A percentile compares a stretch with the other conserved stretches of the same genome.
These are phyloP conservation scores for Nesogale talazaci DNA, from an alignment of 2,113 vertebrate species.

Conservation along the genomic window DNA sequence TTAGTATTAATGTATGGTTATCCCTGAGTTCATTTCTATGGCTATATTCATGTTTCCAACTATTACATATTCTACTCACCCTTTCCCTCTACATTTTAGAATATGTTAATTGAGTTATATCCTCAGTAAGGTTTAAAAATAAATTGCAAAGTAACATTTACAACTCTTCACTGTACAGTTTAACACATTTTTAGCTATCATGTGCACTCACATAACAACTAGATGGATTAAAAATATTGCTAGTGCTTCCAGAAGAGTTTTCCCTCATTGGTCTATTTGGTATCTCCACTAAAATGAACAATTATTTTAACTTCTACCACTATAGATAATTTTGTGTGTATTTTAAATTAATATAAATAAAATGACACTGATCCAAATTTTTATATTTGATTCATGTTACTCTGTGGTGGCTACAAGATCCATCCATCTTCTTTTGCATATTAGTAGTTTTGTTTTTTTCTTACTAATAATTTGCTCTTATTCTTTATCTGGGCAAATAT, in stretches of 20 bases:
- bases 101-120: background rate
- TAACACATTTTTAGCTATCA: background rate
- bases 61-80: background rate
- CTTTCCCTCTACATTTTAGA: background rate
- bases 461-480: too few relatives aligned
- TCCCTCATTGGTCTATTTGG: too few relatives aligned
- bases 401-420: background rate
- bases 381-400: background rate
- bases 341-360: too few relatives aligned
- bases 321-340: too few relatives aligned
- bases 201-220: background rate
- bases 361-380: background rate
- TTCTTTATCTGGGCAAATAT: too few relatives aligned
- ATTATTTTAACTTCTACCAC: too few relatives aligned
- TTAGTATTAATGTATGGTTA: too few relatives aligned
- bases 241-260: too few relatives aligned
- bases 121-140: background rate
- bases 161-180: background rate
- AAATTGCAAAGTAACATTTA: background rate
- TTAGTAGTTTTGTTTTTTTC: background rate
- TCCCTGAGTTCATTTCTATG: background rate
- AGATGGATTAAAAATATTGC: background rate
- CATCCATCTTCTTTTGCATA: background rate
- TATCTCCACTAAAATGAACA: too few relatives aligned
- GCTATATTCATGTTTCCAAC: background rate